Conservation (phyloP, 2,113 vertebrate species). For the Otis tarda region DNA sequence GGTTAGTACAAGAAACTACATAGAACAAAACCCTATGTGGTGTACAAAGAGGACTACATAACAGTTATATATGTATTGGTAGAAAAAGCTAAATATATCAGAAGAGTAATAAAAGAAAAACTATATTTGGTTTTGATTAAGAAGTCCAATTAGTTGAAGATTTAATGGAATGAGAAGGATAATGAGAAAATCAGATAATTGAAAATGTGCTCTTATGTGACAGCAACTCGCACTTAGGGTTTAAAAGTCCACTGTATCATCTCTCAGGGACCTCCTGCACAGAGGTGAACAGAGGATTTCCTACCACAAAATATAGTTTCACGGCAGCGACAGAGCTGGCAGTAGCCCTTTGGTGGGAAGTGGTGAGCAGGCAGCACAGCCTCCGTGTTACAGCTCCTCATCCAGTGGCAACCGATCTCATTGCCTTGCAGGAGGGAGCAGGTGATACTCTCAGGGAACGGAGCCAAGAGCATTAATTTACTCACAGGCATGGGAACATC, state of each 20-base stretch:
- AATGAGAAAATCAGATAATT: neutral
- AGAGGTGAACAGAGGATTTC: neutral
- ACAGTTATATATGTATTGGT: neutral
- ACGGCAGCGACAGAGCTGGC: neutral
- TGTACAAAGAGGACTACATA: neutral
- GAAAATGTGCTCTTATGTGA: neutral
- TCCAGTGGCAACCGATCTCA: fast-evolving
- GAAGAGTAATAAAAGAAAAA: neutral
- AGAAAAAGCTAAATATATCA: neutral
- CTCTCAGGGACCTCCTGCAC: neutral
- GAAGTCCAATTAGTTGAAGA: neutral
- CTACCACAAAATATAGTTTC: neutral
- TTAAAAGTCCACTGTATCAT: neutral
- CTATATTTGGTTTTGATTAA: neutral
- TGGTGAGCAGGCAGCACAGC: neutral
- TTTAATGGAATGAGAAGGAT: neutral
- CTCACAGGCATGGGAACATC: neutral
- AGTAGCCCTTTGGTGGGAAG: neutral
- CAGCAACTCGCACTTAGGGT: neutral
- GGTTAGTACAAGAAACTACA: neutral
- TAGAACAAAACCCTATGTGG: neutral
- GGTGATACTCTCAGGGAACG: neutral
- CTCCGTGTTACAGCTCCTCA: neutral
- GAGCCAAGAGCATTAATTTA: neutral
- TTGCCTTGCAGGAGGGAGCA: neutral